Conservation (phyloP, 2,888 invertebrate genomes). For the Cataglyphis cursor region DNA sequence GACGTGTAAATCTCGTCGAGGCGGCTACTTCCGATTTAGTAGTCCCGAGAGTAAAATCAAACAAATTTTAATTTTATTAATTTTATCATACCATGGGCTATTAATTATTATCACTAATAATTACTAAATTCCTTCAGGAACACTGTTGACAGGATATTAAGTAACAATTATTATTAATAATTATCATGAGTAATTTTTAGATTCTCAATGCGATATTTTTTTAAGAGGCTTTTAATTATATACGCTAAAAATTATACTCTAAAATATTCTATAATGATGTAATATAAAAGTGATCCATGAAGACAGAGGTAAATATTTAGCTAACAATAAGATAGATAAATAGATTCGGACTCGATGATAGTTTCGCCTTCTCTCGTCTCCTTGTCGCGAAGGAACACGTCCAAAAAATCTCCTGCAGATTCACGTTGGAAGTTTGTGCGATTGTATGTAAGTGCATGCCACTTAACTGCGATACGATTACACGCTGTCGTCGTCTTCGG, state of each 20-base stretch:
- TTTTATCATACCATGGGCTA: not conserved
- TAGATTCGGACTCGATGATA: not conserved
- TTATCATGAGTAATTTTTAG: not conserved
- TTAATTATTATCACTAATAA: not conserved
- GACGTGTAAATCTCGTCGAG: constrained; percentile 6
- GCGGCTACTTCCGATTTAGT: not conserved
- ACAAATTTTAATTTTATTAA: not conserved
- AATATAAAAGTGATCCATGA: too few relatives aligned
- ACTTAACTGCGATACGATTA: constrained; percentile 32
- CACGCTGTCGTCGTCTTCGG: not conserved
- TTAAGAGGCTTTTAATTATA: not conserved
- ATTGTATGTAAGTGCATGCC: not conserved
- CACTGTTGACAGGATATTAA: not conserved
- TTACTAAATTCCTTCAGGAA: not conserved
- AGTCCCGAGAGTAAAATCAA: too few relatives aligned
- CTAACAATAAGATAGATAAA: not conserved
- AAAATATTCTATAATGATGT: too few relatives aligned
- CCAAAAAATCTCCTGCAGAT: constrained; percentile 12
- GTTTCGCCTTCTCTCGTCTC: not conserved
- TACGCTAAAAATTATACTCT: too few relatives aligned
- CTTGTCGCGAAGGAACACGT: not conserved
- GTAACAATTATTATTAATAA: not conserved
- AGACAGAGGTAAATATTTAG: not conserved
- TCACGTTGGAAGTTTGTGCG: not conserved
- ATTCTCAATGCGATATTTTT: not conserved